These are phyloP conservation scores for Hipparchia semele DNA, from an alignment of 2,888 invertebrate species.

Conservation along the genomic window DNA sequence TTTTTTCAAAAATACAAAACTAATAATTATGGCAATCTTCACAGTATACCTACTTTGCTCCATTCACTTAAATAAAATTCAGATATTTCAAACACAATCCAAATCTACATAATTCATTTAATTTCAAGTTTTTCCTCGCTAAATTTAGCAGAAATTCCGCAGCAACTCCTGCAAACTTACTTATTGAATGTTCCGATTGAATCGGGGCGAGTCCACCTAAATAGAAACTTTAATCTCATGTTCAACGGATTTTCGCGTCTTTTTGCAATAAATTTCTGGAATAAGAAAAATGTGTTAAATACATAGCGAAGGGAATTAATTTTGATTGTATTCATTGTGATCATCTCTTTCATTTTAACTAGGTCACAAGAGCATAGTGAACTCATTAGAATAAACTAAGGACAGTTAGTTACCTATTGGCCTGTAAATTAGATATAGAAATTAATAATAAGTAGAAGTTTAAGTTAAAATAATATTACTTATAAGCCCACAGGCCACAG, in stretches of 20 bases:
- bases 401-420: no score
- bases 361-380: no score
- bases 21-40: no score
- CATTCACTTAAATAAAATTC: slow-evolving; percentile 5
- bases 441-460: no score
- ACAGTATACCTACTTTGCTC: not conserved
- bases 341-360: not conserved
- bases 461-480: no score
- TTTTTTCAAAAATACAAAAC: no score
- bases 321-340: not conserved
- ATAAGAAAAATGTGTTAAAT: not conserved
- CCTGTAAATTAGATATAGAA: no score
- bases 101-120: slow-evolving; percentile 15
- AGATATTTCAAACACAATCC: slow-evolving; percentile 13
- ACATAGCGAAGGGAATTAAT: not conserved
- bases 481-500: no score
- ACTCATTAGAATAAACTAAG: no score
- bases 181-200: slow-evolving; percentile 42
- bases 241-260: slow-evolving; percentile 21
- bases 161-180: slow-evolving; percentile 43
- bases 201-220: slow-evolving; percentile 41
- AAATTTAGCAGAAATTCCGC: slow-evolving; percentile 41
- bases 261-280: slow-evolving; percentile 15
- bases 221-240: slow-evolving; percentile 42
- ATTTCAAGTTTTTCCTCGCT: slow-evolving; percentile 31